phyloP scores from a whole-genome alignment of 2,888 invertebrate genomes.

The Mesoligia furuncula region DNA sequence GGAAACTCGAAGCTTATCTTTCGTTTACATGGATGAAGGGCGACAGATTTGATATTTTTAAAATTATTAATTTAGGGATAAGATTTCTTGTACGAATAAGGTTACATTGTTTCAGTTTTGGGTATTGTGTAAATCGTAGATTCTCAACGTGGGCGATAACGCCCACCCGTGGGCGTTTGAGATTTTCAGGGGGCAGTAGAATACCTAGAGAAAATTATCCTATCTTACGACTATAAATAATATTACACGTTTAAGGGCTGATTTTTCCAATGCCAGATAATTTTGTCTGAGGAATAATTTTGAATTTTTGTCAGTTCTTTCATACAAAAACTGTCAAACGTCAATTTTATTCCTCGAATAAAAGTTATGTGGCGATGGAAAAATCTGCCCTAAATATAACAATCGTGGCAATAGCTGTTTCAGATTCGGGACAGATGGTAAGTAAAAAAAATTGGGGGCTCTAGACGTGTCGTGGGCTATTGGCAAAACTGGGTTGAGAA shows the following conservation, averaged over 20 bases:
- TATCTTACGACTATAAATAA: neutral
- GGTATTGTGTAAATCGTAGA: neutral
- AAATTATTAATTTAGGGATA: neutral
- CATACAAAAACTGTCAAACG: no score
- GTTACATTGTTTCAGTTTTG: neutral
- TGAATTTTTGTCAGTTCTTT: no score
- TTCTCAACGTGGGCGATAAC: neutral
- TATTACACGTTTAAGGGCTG: neutral
- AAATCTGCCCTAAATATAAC: neutral
- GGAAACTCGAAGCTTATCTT: slow-evolving; percentile 23
- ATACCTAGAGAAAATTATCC: neutral
- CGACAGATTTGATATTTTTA: neutral
- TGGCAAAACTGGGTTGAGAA: neutral
- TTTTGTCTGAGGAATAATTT: no score
- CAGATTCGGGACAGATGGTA: neutral
- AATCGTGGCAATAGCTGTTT: neutral
- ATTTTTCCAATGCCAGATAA: no score
- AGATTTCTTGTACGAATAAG: neutral
- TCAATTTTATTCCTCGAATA: no score
- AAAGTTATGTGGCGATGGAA: no score
- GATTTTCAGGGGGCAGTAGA: neutral
- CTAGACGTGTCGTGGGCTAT: neutral
- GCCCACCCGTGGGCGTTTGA: no score
- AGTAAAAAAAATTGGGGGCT: neutral
- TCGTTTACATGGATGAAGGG: neutral